phyloP scores from a whole-genome alignment of 2,888 invertebrate genomes.

The Merodon equestris region DNA sequence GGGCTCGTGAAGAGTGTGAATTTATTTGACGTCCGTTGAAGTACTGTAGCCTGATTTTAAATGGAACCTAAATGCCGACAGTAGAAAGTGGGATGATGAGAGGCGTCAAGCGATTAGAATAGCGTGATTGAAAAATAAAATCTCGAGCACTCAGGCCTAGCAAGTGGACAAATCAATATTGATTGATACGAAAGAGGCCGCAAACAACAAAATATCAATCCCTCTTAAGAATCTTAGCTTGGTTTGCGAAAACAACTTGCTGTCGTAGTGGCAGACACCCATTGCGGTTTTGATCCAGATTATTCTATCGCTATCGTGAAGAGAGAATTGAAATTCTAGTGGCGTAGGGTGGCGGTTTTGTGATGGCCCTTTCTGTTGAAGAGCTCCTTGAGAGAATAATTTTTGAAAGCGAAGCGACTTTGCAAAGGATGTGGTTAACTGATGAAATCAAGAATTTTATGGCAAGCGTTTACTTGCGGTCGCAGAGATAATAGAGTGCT shows the following conservation, averaged over 20 bases:
- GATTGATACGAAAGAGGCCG: neutral
- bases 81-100: no score
- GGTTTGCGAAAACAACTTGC: slow-evolving; percentile 48
- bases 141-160: no score
- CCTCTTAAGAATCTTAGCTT: slow-evolving; percentile 29
- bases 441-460: slow-evolving; percentile 49
- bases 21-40: no score
- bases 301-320: no score
- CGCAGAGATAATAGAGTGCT: slow-evolving; percentile 30
- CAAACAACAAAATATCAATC: slow-evolving; percentile 14
- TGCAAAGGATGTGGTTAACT: slow-evolving; percentile 40
- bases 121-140: no score
- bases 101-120: no score
- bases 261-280: neutral
- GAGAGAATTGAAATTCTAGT: neutral
- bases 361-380: slow-evolving; percentile 3
- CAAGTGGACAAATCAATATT: no score
- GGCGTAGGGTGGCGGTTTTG: no score
- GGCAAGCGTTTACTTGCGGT: slow-evolving; percentile 34
- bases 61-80: no score
- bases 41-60: no score
- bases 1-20: no score
- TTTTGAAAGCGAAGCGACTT: slow-evolving; percentile 23
- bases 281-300: slow-evolving; percentile 38
- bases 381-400: slow-evolving; percentile 3